Conservation (phyloP, 2,888 invertebrate species). For the Phasia obesa region DNA sequence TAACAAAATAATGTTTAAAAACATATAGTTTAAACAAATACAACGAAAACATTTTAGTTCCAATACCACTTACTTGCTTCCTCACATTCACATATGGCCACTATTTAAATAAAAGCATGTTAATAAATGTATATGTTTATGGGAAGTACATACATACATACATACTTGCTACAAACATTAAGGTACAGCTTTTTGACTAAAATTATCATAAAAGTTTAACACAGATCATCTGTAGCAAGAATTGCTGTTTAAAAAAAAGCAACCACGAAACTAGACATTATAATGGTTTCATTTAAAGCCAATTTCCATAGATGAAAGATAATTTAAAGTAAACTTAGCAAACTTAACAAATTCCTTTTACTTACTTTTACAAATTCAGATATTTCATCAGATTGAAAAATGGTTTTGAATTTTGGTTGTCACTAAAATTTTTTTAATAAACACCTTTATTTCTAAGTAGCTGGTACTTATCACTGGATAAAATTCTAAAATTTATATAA, state of each 20-base stretch:
- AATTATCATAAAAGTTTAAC: not conserved
- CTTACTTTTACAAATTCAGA: too few species aligned
- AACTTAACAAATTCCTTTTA: too few species aligned
- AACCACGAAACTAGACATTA: too few species aligned
- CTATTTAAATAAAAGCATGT: not conserved
- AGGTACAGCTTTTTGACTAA: not conserved
- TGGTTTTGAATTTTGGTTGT: too few species aligned
- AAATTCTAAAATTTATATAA: not conserved
- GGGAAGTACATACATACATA: not conserved
- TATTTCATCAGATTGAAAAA: too few species aligned
- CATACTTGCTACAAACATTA: not conserved
- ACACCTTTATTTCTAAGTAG: not conserved
- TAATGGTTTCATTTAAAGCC: too few species aligned
- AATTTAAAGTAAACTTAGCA: too few species aligned
- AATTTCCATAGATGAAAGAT: too few species aligned
- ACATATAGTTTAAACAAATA: conserved; percentile 22
- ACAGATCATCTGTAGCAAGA: not conserved
- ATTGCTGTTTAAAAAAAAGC: too few species aligned
- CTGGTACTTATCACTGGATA: not conserved
- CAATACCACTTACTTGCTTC: not conserved
- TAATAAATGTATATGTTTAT: not conserved
- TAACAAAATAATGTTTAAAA: conserved; percentile 60
- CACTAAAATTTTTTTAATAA: not conserved
- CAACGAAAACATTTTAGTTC: conserved; percentile 8
- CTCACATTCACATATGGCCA: not conserved